Conservation (phyloP, 2,113 vertebrate species). For the Heliornis fulica region DNA sequence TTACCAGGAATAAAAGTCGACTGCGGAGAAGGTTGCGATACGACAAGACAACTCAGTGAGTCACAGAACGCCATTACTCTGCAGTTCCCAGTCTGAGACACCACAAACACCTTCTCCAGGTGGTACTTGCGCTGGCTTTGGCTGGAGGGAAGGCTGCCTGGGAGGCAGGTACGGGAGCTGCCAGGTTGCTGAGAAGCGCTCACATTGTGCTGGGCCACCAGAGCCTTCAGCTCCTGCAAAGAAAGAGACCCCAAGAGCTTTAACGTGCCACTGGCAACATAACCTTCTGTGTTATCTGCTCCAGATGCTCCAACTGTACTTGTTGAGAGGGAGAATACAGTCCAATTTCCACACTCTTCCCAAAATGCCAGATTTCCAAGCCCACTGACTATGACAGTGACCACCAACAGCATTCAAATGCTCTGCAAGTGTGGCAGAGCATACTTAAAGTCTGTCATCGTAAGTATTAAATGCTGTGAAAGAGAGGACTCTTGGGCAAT, state of each 20-base stretch:
- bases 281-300: background rate
- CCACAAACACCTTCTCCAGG: conserved; percentile 83
- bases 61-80: conserved; percentile 87
- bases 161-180: background rate
- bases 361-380: background rate
- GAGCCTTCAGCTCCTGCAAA: conserved; percentile 83
- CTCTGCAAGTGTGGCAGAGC: background rate
- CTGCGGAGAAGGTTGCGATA: conserved; percentile 91
- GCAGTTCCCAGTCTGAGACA: conserved; percentile 87
- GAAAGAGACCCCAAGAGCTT: background rate
- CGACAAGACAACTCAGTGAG: conserved; percentile 84
- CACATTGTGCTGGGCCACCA: conserved; percentile 74
- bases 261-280: background rate
- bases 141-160: conserved; percentile 61
- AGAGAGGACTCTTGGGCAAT: background rate
- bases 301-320: background rate
- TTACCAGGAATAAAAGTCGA: conserved; percentile 89
- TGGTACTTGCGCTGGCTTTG: conserved; percentile 78
- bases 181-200: conserved; percentile 38
- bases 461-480: background rate
- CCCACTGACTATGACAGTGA: background rate
- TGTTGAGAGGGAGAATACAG: background rate
- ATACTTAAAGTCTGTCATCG: background rate
- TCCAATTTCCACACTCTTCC: background rate
- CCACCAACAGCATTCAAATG: background rate